Evolutionary conservation across 2,113 vertebrate genomes (phyloP).

Genomic region (Rynchops niger): DNA sequence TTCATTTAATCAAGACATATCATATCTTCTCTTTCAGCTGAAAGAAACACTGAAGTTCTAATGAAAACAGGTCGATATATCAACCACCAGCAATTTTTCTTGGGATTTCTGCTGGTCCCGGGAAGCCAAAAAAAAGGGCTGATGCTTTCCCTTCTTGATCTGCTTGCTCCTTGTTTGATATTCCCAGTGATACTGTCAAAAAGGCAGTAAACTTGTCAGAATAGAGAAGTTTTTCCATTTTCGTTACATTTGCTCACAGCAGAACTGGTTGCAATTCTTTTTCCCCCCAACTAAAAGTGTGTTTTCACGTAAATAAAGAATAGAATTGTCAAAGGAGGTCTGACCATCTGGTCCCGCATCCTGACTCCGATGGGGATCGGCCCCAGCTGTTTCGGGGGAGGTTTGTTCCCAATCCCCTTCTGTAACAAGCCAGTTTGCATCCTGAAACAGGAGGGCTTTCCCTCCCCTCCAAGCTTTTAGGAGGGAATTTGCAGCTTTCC

Average conservation of each 20-base stretch:
- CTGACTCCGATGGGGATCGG: neutral
- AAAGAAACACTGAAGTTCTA: conserved; percentile 30
- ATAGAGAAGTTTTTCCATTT: neutral
- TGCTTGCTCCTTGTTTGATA: neutral
- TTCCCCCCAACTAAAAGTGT: neutral
- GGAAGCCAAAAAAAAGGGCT: conserved; percentile 21
- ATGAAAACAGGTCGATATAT: conserved; percentile 56
- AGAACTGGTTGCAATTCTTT: neutral
- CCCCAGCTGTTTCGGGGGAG: neutral
- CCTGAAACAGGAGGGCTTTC: neutral
- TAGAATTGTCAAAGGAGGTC: neutral
- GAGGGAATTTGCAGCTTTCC: neutral
- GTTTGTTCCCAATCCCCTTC: neutral
- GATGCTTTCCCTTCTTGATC: neutral
- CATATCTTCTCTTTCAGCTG: conserved; percentile 56
- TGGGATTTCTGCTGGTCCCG: neutral
- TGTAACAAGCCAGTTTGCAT: neutral
- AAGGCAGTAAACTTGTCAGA: neutral
- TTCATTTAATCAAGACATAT: conserved; percentile 70
- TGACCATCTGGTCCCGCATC: neutral
- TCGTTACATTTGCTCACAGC: neutral
- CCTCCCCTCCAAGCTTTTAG: neutral
- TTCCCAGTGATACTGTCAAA: neutral
- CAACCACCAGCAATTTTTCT: conserved; percentile 16
- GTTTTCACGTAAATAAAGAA: neutral